Evolutionary conservation across 1,140 invertebrate genomes (phyloP), one percentile per base, ranked within the genome.

Genomic region (Pseudobourletiella spinata): DNA sequence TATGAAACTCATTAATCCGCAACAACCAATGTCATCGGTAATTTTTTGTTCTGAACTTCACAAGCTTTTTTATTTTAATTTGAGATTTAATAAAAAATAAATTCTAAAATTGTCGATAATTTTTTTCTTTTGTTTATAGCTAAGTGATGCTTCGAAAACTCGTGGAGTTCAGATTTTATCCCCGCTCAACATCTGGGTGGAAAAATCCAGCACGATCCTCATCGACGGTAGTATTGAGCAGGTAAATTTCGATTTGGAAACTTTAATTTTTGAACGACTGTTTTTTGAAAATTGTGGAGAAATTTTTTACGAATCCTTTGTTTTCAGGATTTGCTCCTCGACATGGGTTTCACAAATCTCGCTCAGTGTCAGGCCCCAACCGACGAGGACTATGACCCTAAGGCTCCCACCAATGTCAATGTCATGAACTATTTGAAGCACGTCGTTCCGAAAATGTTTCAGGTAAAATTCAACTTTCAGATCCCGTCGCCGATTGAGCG

Each of bases 381-480:
- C 24, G 78, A 30, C 79, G 79, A 20, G 64, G 60, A 50, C 57
- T 14, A 30, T 16, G 25, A 2, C 22, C n/a, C n/a, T n/a, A 70
- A 39, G 25, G 20, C 50, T 48, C 30, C 65, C 15, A 70, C 67
- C 0, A 75, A 75, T 64, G 63, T 66, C 1, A 66, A 62, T n/a
- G 86, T 92, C 3, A 92, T 93, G 89, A 86, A 91, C 57, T 93
- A 91, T 73, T 73, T 93, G 35, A 77, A 88, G 42, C 81, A 85
- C 63, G 87, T 91, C 61, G 87, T 92, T 3, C 89, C 89, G 0
- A 80, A 88, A 72, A 91, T 91, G 88, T 93, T 91, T 74, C 75
- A 77, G 71, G 76, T 77, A 67, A 61, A 65, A 56, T 39, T n/a
- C n/a, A n/a, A n/a, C 11, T 57, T 8, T 29, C 14, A 42, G n/a